A percentile compares a stretch with the other conserved stretches of the same genome.
Evolutionary conservation across 2,888 invertebrate genomes (phyloP).

Genomic region (Drosophila histrio): DNA sequence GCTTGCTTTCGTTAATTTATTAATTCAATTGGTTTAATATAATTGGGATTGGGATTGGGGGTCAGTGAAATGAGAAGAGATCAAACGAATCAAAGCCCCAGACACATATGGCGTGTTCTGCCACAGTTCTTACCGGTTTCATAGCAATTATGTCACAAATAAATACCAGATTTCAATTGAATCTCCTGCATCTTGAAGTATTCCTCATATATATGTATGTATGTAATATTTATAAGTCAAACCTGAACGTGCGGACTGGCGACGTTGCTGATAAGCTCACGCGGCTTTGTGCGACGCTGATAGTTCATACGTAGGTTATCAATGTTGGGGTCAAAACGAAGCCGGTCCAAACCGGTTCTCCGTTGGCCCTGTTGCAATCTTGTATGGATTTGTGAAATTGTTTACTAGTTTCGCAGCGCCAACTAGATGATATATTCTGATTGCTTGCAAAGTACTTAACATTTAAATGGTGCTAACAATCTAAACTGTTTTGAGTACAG

Average conservation of each 20-base stretch:
- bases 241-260: conserved; percentile 18
- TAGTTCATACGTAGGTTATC: conserved; percentile 70
- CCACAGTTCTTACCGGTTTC: conserved; percentile 28
- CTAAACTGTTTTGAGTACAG: neutral
- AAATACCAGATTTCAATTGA: conserved; percentile 37
- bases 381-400: conserved; percentile 53
- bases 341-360: conserved; percentile 53
- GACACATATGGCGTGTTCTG: conserved; percentile 48
- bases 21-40: conserved; percentile 44
- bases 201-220: conserved; percentile 1
- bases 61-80: conserved; percentile 10
- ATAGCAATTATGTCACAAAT: conserved; percentile 53
- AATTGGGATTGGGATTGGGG: conserved; percentile 15
- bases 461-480: neutral
- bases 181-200: conserved; percentile 10
- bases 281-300: conserved; percentile 40
- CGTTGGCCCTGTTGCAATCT: conserved; percentile 40
- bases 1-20: conserved; percentile 42
- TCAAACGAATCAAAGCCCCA: neutral
- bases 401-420: conserved; percentile 36
- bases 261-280: conserved; percentile 47
- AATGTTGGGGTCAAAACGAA: conserved; percentile 43
- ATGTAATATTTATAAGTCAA: conserved; percentile 13
- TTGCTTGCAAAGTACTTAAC: neutral
- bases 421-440: neutral